These are phyloP conservation scores for Merodon equestris DNA, from an alignment of 2,888 invertebrate genomes.

Conservation along the genomic window DNA sequence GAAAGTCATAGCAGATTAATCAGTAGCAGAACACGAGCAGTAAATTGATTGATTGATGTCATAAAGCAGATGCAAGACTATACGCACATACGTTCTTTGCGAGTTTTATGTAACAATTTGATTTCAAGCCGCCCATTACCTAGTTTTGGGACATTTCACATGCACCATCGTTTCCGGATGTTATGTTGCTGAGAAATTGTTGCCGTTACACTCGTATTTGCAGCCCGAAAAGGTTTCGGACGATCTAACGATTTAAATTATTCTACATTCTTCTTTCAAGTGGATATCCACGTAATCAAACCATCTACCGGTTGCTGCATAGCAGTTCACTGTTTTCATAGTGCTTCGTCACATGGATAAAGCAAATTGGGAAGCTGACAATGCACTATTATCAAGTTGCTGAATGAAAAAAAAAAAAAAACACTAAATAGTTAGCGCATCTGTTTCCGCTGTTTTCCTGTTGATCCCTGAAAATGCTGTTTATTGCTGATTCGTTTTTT, in stretches of 20 bases:
- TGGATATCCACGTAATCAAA: slow-evolving; percentile 62
- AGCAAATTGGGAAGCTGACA: slow-evolving; percentile 22
- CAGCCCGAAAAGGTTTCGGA: slow-evolving; percentile 50
- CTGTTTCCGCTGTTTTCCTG: slow-evolving; percentile 64
- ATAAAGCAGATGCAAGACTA: slow-evolving; percentile 47
- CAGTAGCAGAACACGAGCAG: slow-evolving; percentile 65
- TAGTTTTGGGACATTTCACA: slow-evolving; percentile 19
- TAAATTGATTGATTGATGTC: slow-evolving; percentile 29
- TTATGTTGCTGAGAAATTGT: slow-evolving; percentile 42
- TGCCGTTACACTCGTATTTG: slow-evolving; percentile 39
- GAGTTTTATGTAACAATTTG: slow-evolving; percentile 41
- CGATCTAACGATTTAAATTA: slow-evolving; percentile 34
- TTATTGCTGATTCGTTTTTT: slow-evolving; percentile 66
- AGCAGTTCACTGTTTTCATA: slow-evolving; percentile 62
- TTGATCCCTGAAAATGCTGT: slow-evolving; percentile 54
- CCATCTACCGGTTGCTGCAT: slow-evolving; percentile 54
- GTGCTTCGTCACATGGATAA: slow-evolving; percentile 36
- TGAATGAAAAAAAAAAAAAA: too few relatives aligned
- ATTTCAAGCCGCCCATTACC: slow-evolving; percentile 46
- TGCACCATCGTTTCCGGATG: slow-evolving; percentile 36
- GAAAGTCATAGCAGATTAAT: slow-evolving; percentile 57
- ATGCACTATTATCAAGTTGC: slow-evolving; percentile 29
- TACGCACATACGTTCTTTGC: slow-evolving; percentile 38
- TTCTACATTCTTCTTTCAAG: slow-evolving; percentile 41
- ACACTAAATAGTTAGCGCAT: too few relatives aligned